These are phyloP conservation scores for Capra hircus DNA, from an alignment of 2,113 vertebrate genomes.

Conservation along the genomic window DNA sequence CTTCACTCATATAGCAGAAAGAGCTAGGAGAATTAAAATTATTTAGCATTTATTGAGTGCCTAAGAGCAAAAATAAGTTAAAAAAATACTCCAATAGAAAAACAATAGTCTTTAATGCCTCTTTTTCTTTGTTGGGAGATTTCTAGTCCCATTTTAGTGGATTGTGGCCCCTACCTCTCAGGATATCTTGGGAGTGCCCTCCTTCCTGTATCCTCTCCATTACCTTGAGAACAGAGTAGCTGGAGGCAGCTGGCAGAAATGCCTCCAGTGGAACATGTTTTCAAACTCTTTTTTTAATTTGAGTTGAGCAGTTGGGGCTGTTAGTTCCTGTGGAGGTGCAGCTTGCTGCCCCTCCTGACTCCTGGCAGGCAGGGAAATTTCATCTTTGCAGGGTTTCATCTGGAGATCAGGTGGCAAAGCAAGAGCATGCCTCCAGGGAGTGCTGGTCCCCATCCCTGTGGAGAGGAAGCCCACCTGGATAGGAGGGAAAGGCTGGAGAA, in stretches of 20 bases:
- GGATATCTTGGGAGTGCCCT: neutral
- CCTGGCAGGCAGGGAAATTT: slow-evolving; percentile 23
- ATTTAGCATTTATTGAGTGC: slow-evolving; percentile 42
- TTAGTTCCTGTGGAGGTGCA: slow-evolving; percentile 51
- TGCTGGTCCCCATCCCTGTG: neutral
- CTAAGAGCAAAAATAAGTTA: slow-evolving; percentile 28
- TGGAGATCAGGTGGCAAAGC: slow-evolving; percentile 19
- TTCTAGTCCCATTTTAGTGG: neutral
- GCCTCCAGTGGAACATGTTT: slow-evolving; percentile 37
- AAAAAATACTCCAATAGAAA: slow-evolving; percentile 12
- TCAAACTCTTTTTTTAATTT: slow-evolving; percentile 44
- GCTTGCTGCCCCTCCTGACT: neutral
- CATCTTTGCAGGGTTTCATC: neutral
- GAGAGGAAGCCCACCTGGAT: slow-evolving; percentile 18
- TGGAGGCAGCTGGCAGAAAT: slow-evolving; percentile 18
- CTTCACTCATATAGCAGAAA: slow-evolving; percentile 44
- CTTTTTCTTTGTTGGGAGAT: neutral
- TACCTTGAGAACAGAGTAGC: slow-evolving; percentile 23
- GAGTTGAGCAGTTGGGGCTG: slow-evolving; percentile 40
- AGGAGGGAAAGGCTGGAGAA: slow-evolving; percentile 17
- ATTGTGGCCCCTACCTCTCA: neutral
- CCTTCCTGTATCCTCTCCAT: neutral
- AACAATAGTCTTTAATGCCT: slow-evolving; percentile 17
- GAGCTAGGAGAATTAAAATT: slow-evolving; percentile 42
- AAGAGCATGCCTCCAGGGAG: neutral